Evolutionary conservation across 2,797 vertebrate genomes (phyloP).

Genomic region (Premnoplex brunnescens): DNA sequence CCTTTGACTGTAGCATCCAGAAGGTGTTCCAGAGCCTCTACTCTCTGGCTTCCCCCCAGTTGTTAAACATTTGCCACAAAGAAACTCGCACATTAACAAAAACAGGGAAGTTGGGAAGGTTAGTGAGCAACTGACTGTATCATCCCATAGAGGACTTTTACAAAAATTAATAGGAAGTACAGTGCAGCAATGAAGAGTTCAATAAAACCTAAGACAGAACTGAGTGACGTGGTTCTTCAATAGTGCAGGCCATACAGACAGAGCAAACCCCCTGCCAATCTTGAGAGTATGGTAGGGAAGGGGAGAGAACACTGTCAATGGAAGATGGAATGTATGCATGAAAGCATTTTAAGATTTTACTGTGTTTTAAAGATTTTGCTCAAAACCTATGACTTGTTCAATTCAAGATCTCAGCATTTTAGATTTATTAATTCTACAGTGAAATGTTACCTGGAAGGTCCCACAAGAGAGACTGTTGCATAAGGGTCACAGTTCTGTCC

Average conservation of each 20-base stretch:
- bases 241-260: not conserved
- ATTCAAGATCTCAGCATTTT: not conserved
- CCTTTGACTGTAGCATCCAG: not conserved
- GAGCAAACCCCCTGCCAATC: not conserved
- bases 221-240: not conserved
- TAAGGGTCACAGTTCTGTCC: conserved; percentile 97
- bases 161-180: not conserved
- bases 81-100: not conserved
- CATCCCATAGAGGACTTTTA: not conserved
- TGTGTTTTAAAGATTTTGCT: not conserved
- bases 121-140: not conserved
- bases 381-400: not conserved
- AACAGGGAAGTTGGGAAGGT: not conserved
- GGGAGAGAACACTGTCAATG: not conserved
- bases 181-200: not conserved
- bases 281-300: not conserved
- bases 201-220: not conserved
- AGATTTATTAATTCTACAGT: not conserved
- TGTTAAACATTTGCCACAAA: not conserved
- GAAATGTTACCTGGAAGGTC: conserved; percentile 89
- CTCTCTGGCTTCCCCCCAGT: not conserved
- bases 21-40: not conserved
- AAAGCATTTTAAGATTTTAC: not conserved
- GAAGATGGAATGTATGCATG: accelerated
- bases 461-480: conserved; percentile 92